Conservation (phyloP, 1,140 invertebrate species). For the Himalopsyche phryganea region DNA sequence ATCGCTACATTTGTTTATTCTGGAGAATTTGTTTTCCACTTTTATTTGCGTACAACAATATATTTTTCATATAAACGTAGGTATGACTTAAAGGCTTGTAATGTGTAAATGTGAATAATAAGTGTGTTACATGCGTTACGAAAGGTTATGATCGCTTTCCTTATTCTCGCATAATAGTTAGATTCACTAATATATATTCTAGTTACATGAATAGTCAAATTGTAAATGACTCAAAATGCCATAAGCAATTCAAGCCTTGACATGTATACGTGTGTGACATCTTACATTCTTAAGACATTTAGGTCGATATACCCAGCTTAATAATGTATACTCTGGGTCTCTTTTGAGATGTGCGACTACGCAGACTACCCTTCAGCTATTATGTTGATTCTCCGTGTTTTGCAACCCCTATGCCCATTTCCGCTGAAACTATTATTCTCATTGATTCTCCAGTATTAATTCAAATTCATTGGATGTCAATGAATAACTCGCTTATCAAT, state of each 20-base stretch:
- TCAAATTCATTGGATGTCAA: background rate
- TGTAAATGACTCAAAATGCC: constrained; percentile 2
- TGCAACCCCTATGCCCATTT: constrained; percentile 2
- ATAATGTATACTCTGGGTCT: constrained; percentile 8
- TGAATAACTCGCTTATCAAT: too few species aligned
- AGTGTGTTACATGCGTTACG: too few species aligned
- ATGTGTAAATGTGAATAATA: too few species aligned
- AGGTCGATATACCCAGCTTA: constrained; percentile 10
- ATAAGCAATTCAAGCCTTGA: constrained; percentile 14
- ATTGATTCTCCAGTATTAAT: constrained; percentile 18
- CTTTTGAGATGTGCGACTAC: constrained; percentile 7
- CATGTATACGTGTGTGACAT: background rate
- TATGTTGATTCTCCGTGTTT: constrained; percentile 11
- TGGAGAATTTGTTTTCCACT: too few species aligned
- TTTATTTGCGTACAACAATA: too few species aligned
- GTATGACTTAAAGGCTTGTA: too few species aligned
- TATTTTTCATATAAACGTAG: too few species aligned
- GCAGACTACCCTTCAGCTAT: constrained; percentile 3
- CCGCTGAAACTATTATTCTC: constrained; percentile 27
- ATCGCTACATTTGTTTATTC: too few species aligned
- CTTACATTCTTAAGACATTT: constrained; percentile 8
- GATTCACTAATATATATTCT: too few species aligned
- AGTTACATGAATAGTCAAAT: constrained; percentile 13
- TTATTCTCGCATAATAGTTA: too few species aligned
- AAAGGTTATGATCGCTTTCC: too few species aligned